Base-by-base conservation (phyloP, 30 jellyfish, hydroid and myxozoan genomes). In the Turritopsis rubra region DNA sequence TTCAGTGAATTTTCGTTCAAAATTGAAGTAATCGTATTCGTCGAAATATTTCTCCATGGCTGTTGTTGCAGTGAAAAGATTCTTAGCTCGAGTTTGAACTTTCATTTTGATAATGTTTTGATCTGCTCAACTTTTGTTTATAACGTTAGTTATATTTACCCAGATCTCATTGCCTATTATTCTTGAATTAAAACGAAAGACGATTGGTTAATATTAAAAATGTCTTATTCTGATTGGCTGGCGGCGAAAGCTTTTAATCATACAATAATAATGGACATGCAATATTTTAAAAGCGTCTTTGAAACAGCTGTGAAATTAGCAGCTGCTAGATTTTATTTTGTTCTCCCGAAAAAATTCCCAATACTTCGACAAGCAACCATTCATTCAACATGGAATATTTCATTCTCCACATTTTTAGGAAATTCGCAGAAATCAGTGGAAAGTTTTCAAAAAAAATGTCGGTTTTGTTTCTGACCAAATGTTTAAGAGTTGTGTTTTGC, bases 11-110 rank as follows among this genome's bases (percentile, higher is more conserved):
- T 82, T 88, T 26, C 91, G 86, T 87, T 92, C 98, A 75, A 88
- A 92, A 89, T 82, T 92, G 95, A 85, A 92, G 88, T 88, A 86
- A 89, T 92, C 98, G 73, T 92, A 92, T 53, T 92, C 98, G 87
- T 92, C 98, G 72, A 92, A 92, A 75, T 92, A 92, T 52, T 54
- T 81, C 7, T 92, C 98, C 98, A 88, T 92, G 79, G 65, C 80
- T 9, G 85, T 71, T 52, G 73, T 75, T 53, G 82, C 83, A 21
- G 84, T 79, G 83, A 79, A 41, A 21, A 79, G 53, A 79, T 19
- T 68, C 77, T 68, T 23, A 9, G 31, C 19, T 68, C 77, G 9
- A 7, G 30, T 27, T 68, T 68, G 77, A 68, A 68, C 22, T 68
- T 68, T 68, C 77, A 68, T 68, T n/a, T 68, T 68, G 28, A 41